A percentile compares a stretch with the other conserved stretches of the same genome.
Evolutionary conservation across 2,797 vertebrate species (phyloP).

Genomic region (Rhinella marina): DNA sequence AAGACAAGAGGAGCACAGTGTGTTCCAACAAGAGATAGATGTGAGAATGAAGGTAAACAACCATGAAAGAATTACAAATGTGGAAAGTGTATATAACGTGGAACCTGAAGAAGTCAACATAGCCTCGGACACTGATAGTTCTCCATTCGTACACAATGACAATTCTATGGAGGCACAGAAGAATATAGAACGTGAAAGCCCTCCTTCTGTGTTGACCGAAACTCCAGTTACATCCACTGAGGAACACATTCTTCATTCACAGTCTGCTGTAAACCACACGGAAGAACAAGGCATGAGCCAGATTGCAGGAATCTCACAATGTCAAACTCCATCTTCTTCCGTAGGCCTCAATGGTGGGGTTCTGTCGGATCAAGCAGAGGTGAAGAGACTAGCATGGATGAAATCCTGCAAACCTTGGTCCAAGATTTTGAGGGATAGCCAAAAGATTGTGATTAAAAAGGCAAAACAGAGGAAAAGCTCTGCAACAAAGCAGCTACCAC

Average conservation of each 20-base stretch:
- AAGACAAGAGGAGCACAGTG: constrained; percentile 32
- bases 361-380: constrained; percentile 75
- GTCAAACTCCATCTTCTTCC: constrained; percentile 6
- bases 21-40: constrained; percentile 5
- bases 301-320: constrained; percentile 11
- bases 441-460: constrained; percentile 69
- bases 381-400: constrained; percentile 86
- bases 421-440: constrained; percentile 78
- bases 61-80: background rate
- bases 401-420: constrained; percentile 82
- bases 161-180: background rate
- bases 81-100: background rate
- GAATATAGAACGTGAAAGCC: background rate
- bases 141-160: background rate
- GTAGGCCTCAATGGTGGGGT: constrained; percentile 24
- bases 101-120: background rate
- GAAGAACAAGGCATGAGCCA: constrained; percentile 1
- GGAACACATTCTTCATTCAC: background rate
- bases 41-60: background rate
- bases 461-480: constrained; percentile 66
- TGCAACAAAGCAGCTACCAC: constrained; percentile 65
- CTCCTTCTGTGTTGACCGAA: background rate
- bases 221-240: background rate
- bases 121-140: too few relatives aligned
- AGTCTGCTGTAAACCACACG: background rate